Conservation (phyloP, 1,140 invertebrate genomes). For the Eumaeus atala region DNA sequence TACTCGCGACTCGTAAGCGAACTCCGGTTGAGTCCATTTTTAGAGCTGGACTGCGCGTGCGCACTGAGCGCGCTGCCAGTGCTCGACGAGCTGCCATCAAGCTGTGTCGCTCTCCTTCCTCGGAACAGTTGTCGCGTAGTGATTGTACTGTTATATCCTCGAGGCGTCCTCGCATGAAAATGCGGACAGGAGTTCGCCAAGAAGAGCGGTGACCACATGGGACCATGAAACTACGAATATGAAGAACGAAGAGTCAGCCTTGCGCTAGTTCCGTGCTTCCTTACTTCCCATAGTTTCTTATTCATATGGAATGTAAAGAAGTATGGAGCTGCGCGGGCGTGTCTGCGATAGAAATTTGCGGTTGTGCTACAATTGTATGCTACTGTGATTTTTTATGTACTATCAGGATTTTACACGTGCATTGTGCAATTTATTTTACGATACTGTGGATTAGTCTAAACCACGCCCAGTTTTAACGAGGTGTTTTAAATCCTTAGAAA, state of each 20-base stretch:
- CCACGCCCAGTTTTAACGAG: no score
- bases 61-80: slow-evolving; percentile 58
- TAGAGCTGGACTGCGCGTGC: slow-evolving; percentile 74
- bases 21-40: slow-evolving; percentile 75
- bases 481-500: no score
- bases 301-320: slow-evolving; percentile 98
- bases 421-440: neutral
- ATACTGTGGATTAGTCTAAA: neutral
- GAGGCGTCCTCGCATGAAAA: slow-evolving; percentile 39
- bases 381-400: slow-evolving; percentile 7
- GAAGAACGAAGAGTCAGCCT: slow-evolving; percentile 62
- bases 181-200: slow-evolving; percentile 20
- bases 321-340: slow-evolving; percentile 86
- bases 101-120: slow-evolving; percentile 55
- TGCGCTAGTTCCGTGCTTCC: slow-evolving; percentile 92
- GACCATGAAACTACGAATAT: slow-evolving; percentile 28
- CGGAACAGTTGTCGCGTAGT: slow-evolving; percentile 34
- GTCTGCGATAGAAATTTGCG: slow-evolving; percentile 37
- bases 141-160: slow-evolving; percentile 41
- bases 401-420: slow-evolving; percentile 6
- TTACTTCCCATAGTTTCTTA: slow-evolving; percentile 94
- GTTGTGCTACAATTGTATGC: slow-evolving; percentile 17
- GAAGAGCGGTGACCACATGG: slow-evolving; percentile 25
- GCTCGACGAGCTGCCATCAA: slow-evolving; percentile 54
- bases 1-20: slow-evolving; percentile 68